Evolutionary conservation across 2,113 vertebrate genomes (phyloP).

Genomic region (Dasyprocta punctata): DNA sequence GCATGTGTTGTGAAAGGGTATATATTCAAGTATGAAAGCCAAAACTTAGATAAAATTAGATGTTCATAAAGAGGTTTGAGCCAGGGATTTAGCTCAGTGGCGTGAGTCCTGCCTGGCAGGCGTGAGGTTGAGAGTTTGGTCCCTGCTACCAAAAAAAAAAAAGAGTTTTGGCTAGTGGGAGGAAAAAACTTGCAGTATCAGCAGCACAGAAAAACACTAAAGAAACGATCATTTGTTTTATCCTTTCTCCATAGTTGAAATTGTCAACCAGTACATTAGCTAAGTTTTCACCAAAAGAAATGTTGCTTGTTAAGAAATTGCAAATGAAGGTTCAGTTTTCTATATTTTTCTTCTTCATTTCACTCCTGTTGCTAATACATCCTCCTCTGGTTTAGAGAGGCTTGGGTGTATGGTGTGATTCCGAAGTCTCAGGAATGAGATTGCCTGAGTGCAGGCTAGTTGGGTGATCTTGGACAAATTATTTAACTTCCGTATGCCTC

Average conservation of each 20-base stretch:
- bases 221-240: conserved; percentile 37
- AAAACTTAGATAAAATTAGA: not conserved
- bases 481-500: not conserved
- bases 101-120: too few relatives aligned
- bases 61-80: not conserved
- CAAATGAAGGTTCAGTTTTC: not conserved
- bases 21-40: conserved; percentile 11
- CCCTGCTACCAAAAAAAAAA: too few relatives aligned
- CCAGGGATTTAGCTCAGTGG: too few relatives aligned
- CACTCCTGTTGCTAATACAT: not conserved
- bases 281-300: not conserved
- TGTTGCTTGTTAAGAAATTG: not conserved
- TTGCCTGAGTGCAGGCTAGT: not conserved
- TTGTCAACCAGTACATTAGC: not conserved
- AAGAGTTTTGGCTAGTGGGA: not conserved
- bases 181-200: not conserved
- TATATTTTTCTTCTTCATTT: not conserved
- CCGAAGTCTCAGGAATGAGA: not conserved
- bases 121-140: too few relatives aligned
- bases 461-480: not conserved
- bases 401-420: not conserved
- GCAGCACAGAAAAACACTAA: not conserved
- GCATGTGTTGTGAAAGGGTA: not conserved
- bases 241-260: not conserved
- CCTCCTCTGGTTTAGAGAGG: not conserved